These are phyloP conservation scores for Rhegmatorhina hoffmannsi DNA, from an alignment of 2,113 vertebrate genomes.

Conservation along the genomic window DNA sequence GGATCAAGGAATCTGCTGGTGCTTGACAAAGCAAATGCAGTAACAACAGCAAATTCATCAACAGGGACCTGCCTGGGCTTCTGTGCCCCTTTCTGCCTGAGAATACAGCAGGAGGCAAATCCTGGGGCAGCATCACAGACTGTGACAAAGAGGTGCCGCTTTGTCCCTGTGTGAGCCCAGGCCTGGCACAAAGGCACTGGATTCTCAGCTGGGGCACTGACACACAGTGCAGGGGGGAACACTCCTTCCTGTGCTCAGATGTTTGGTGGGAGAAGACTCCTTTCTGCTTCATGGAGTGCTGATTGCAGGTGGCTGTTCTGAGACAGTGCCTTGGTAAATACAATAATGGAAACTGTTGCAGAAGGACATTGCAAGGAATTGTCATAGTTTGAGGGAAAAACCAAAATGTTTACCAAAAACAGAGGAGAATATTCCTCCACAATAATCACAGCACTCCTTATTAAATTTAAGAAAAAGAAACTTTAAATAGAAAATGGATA, in stretches of 20 bases:
- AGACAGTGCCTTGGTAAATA: neutral
- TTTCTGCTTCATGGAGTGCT: neutral
- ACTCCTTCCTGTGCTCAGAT: accelerated
- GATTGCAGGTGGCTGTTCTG: neutral
- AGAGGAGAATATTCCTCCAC: too few species aligned
- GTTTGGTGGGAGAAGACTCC: neutral
- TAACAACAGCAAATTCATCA: neutral
- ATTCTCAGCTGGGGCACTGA: neutral
- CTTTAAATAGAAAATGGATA: too few species aligned
- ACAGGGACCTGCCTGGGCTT: neutral
- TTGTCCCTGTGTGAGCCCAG: neutral
- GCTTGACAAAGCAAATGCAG: neutral
- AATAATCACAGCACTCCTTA: too few species aligned
- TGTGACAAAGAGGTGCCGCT: neutral
- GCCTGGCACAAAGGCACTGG: accelerated
- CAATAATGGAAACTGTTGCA: neutral
- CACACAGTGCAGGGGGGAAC: neutral
- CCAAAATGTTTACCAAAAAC: too few species aligned
- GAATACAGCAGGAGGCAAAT: neutral
- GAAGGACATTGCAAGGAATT: neutral
- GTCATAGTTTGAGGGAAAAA: too few species aligned
- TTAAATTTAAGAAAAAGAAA: too few species aligned
- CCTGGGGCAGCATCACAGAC: neutral
- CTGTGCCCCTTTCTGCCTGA: neutral
- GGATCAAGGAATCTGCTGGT: neutral